Percentiles rank a stretch among this genome's conserved stretches.
phyloP scores from a whole-genome alignment of 1,140 invertebrate genomes.

The Trichonephila inaurata region DNA sequence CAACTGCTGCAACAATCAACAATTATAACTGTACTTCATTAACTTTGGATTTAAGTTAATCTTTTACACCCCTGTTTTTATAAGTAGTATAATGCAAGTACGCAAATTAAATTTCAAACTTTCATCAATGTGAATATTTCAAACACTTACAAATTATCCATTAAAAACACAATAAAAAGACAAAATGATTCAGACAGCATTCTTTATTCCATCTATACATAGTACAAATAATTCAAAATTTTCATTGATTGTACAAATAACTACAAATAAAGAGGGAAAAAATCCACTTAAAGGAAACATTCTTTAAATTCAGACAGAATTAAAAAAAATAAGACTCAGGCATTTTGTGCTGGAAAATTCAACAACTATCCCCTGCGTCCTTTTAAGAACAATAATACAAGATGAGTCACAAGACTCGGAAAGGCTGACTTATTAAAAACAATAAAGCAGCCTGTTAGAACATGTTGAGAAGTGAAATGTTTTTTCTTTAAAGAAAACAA shows the following conservation, averaged over 20 bases:
- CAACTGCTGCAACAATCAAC: too few species aligned
- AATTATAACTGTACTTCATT: too few species aligned
- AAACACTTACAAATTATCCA: too few species aligned
- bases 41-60: too few species aligned
- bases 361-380: slow-evolving; percentile 72
- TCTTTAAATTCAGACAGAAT: slow-evolving; percentile 66
- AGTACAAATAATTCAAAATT: slow-evolving; percentile 76
- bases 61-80: too few species aligned
- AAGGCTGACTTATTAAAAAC: background rate
- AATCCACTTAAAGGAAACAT: slow-evolving; percentile 66
- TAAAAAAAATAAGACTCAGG: slow-evolving; percentile 66
- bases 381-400: slow-evolving; percentile 62
- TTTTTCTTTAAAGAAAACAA: background rate
- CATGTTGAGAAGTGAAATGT: background rate
- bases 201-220: slow-evolving; percentile 77
- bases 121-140: too few species aligned
- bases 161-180: background rate
- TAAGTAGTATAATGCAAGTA: too few species aligned
- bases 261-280: slow-evolving; percentile 73
- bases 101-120: too few species aligned
- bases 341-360: slow-evolving; percentile 65
- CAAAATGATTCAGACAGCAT: slow-evolving; percentile 75
- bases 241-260: slow-evolving; percentile 76
- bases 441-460: background rate
- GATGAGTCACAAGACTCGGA: background rate